Conservation (phyloP, 2,888 invertebrate species). For the Drosophila kokeensis region DNA sequence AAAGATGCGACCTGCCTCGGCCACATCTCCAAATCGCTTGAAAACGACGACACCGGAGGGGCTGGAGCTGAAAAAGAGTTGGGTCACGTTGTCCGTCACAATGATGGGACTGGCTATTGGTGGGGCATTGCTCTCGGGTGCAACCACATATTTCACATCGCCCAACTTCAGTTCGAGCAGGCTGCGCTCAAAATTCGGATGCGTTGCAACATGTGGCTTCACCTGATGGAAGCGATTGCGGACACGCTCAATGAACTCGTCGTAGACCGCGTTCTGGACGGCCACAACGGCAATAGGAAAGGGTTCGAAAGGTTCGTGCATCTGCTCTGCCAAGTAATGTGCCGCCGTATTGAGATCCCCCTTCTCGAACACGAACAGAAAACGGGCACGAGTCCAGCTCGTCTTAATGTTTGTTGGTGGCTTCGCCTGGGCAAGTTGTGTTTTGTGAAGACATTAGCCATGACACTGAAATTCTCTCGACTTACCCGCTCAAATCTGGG, state of each 20-base stretch:
- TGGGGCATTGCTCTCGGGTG: conserved; percentile 44
- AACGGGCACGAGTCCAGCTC: conserved; percentile 55
- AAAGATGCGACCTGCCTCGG: conserved; percentile 66
- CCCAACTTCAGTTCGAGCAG: conserved; percentile 51
- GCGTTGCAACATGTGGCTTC: conserved; percentile 47
- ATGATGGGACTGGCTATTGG: conserved; percentile 64
- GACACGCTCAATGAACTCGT: conserved; percentile 69
- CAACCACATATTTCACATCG: conserved; percentile 56
- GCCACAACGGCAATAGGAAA: conserved; percentile 74
- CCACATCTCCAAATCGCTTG: conserved; percentile 72
- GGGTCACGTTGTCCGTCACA: conserved; percentile 73
- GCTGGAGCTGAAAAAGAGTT: conserved; percentile 59
- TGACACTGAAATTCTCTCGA: no score
- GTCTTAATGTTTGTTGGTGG: not conserved
- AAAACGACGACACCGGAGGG: conserved; percentile 69
- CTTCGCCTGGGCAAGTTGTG: not conserved
- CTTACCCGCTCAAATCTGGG: conserved; percentile 17
- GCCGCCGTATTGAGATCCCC: conserved; percentile 81
- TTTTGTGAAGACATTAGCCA: not conserved
- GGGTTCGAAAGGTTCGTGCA: conserved; percentile 70
- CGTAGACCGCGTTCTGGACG: conserved; percentile 76
- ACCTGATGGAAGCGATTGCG: conserved; percentile 65
- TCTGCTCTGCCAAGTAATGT: conserved; percentile 68
- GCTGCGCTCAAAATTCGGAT: conserved; percentile 47
- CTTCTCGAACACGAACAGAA: conserved; percentile 75